These are phyloP conservation scores for Tychaedon coryphoeus DNA, from an alignment of 2,113 vertebrate genomes.

Conservation along the genomic window DNA sequence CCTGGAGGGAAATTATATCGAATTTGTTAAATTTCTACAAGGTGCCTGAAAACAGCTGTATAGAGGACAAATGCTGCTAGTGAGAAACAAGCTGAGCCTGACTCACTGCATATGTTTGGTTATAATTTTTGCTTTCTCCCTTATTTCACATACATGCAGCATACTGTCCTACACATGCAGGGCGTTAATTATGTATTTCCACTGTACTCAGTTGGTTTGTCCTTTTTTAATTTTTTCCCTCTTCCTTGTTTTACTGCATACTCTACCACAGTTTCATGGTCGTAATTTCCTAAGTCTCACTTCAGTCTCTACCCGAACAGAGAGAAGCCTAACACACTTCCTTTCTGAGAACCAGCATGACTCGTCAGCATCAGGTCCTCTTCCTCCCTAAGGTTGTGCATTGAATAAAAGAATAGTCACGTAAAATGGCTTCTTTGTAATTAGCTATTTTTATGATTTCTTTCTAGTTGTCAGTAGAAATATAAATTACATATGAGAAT, in stretches of 20 bases:
- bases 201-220: neutral
- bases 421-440: neutral
- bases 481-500: neutral
- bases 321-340: neutral
- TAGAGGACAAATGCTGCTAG: neutral
- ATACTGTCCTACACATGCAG: neutral
- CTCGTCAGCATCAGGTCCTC: neutral
- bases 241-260: neutral
- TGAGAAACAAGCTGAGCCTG: neutral
- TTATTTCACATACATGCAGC: neutral
- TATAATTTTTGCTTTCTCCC: neutral
- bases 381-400: accelerated
- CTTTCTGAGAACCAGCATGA: neutral
- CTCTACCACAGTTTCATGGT: neutral
- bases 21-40: neutral
- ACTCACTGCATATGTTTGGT: neutral
- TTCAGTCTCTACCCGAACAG: neutral
- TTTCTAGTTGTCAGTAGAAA: neutral
- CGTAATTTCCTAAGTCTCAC: neutral
- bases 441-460: neutral
- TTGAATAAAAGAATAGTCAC: neutral
- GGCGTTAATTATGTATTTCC: neutral
- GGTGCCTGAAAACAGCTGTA: neutral
- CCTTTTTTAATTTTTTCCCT: neutral
- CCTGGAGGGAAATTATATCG: neutral